A percentile compares a stretch with the other conserved stretches of the same genome.
Conservation (phyloP, 2,797 vertebrate genomes). For the Lacerta agilis region DNA sequence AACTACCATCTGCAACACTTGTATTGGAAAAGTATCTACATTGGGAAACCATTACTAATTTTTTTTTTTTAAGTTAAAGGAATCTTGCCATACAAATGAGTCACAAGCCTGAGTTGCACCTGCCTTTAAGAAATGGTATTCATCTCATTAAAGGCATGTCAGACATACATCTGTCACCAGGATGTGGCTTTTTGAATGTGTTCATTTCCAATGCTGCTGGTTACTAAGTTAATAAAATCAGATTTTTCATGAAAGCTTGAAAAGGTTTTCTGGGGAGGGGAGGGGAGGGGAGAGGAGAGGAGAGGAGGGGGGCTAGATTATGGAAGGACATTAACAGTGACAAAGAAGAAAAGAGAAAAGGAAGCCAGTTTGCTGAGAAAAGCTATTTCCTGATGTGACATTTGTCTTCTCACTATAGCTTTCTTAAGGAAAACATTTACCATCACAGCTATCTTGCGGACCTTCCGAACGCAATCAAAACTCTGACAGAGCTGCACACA, state of each 20-base stretch:
- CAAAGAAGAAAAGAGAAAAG: background rate
- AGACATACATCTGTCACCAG: background rate
- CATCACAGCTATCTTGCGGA: background rate
- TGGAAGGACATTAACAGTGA: background rate
- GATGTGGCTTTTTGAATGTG: background rate
- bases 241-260: background rate
- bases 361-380: slow-evolving; percentile 5
- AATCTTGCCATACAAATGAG: background rate
- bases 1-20: background rate
- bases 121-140: background rate
- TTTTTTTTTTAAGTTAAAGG: no score
- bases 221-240: slow-evolving; percentile 20
- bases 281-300: no score
- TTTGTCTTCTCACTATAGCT: slow-evolving; percentile 20
- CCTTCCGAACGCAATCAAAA: slow-evolving; percentile 39
- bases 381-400: slow-evolving; percentile 8
- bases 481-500: slow-evolving; percentile 33
- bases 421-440: slow-evolving; percentile 26
- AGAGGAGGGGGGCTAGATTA: background rate
- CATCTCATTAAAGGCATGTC: slow-evolving; percentile 7
- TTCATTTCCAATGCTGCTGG: background rate
- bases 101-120: background rate
- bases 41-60: background rate
- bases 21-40: background rate
- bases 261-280: no score